A percentile compares a stretch with the other conserved stretches of the same genome.
Conservation (phyloP, 2,888 invertebrate genomes). For the Leistus spinibarbis region DNA sequence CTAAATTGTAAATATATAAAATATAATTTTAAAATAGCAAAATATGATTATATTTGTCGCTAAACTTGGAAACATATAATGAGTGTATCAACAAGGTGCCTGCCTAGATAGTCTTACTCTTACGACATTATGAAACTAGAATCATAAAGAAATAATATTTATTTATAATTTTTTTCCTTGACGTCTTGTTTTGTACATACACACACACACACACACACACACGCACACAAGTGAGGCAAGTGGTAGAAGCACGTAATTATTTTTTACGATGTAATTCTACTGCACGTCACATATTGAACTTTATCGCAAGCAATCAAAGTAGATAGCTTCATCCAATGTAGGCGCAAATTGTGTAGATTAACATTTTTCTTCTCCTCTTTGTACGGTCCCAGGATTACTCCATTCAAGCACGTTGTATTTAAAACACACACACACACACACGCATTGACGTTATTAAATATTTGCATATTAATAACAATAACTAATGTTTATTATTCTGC, state of each 20-base stretch:
- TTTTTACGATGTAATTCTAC: constrained; percentile 32
- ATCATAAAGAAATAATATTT: not conserved
- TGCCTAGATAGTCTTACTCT: no score
- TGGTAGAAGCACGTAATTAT: constrained; percentile 27
- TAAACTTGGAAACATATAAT: not conserved
- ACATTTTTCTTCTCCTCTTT: constrained; percentile 25
- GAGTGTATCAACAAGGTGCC: not conserved
- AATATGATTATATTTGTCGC: not conserved
- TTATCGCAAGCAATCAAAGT: constrained; percentile 32
- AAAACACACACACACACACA: constrained; percentile 3
- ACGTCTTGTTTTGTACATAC: not conserved
- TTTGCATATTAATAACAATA: constrained; percentile 33
- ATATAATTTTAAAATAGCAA: not conserved
- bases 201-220: not conserved
- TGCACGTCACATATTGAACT: constrained; percentile 31
- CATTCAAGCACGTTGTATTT: not conserved
- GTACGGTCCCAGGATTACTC: not conserved
- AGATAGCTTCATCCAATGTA: constrained; percentile 35
- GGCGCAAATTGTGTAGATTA: constrained; percentile 36
- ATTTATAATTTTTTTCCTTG: not conserved
- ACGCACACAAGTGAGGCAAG: not conserved
- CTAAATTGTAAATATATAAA: not conserved
- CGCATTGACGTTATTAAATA: constrained; percentile 25
- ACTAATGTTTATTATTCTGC: constrained; percentile 20
- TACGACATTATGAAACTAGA: not conserved